Conservation (phyloP, 2,797 vertebrate species). For the Spatula versicolor region DNA sequence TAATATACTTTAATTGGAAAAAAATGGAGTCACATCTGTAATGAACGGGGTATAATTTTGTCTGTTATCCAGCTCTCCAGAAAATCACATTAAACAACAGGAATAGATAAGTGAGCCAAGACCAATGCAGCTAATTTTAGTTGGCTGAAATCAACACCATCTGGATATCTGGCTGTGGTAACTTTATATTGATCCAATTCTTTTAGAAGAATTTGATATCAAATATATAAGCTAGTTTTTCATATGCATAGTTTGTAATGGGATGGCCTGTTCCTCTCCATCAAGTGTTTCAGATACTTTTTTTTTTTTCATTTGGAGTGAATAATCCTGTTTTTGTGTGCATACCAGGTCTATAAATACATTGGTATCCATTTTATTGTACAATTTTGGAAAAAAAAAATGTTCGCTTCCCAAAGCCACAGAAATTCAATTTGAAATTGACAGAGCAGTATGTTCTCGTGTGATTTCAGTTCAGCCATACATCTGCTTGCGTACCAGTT, state of each 20-base stretch:
- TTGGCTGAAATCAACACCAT: slow-evolving; percentile 65
- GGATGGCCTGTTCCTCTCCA: background rate
- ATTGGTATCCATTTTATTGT: background rate
- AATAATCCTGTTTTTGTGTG: background rate
- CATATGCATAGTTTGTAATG: background rate
- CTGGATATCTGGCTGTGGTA: slow-evolving; percentile 67
- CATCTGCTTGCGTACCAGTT: background rate
- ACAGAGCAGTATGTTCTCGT: background rate
- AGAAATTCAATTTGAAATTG: background rate
- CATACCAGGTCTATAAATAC: background rate
- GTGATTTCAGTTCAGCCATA: background rate
- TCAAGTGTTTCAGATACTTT: background rate
- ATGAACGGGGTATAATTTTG: slow-evolving; percentile 13
- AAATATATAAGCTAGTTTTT: slow-evolving; percentile 17
- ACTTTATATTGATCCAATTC: slow-evolving; percentile 65
- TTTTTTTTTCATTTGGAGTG: background rate
- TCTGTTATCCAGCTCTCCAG: slow-evolving; percentile 57
- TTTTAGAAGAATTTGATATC: slow-evolving; percentile 20
- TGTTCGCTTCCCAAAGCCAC: background rate
- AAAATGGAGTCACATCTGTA: slow-evolving; percentile 39
- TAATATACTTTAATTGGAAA: slow-evolving; percentile 35
- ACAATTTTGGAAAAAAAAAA: background rate
- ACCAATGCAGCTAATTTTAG: slow-evolving; percentile 64
- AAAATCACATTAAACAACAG: slow-evolving; percentile 65
- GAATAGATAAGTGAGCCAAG: slow-evolving; percentile 56